Evolutionary conservation across 2,113 vertebrate species (phyloP), one percentile per base, ranked within the genome.

Genomic region (Isichthys henryi): DNA sequence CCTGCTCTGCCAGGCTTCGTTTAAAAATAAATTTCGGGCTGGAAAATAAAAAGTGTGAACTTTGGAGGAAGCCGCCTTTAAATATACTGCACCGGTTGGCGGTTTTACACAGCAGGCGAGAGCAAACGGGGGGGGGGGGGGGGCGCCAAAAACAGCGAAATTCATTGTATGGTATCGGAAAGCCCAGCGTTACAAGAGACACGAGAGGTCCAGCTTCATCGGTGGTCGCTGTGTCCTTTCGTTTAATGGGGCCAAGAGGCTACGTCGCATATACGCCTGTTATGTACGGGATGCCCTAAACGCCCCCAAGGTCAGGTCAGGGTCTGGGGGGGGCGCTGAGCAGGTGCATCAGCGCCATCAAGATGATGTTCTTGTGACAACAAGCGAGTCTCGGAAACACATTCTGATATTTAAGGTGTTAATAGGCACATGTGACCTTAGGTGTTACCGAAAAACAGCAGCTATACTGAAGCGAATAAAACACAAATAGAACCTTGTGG

Each of bases 261-360:
- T 35, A 74, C 3, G 5, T 31, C 31, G 0, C 66, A 3, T 62
- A 62, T n/a, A 21, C 23, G 21, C 56, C 56, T 8, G 56, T n/a
- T 74, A 5, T 11, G 9, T 13, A 31, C 8, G 3, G 27, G 11
- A 35, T 0, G 8, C 31, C 70, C 70, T 35, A 74, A 74, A 31
- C 31, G 0, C 0, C 10, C 0, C 3, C 3, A 15, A 1, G 66
- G 66, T 35, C 31, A 6, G 11, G 70, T 11, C 31, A 13, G 4
- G 31, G 70, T 23, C 27, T 11, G 9, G 66, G 66, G n/a, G n/a
- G 13, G 3, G 43, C 43, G 11, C 8, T 10, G 8, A 35, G 3
- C 3, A 1, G 66, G 8, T 3, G 7, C 10, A 27, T 3, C 66
- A 31, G 13, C 66, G 31, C 9, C 27, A 7, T 21, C 56, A 8